Evolutionary conservation across 1,140 invertebrate species (phyloP).

Genomic region (Drosophila nikananu): DNA sequence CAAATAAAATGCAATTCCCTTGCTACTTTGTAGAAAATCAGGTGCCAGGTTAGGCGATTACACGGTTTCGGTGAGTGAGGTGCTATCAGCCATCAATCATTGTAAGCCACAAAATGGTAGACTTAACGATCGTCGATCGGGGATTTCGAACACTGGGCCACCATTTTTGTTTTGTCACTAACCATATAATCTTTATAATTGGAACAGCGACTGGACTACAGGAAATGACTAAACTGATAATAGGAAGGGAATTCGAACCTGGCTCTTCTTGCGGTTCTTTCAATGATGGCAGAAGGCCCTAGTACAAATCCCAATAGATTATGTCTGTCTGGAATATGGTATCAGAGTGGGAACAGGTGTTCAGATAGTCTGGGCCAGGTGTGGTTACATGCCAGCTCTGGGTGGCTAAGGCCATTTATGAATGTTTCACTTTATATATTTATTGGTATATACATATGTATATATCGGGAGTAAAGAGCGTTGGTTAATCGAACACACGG

Average conservation of each 20-base stretch:
- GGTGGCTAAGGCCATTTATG: constrained; percentile 56
- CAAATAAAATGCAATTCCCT: neutral
- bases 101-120: constrained; percentile 34
- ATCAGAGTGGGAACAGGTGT: constrained; percentile 60
- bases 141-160: constrained; percentile 11
- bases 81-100: constrained; percentile 58
- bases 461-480: constrained; percentile 13
- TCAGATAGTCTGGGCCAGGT: constrained; percentile 18
- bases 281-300: neutral
- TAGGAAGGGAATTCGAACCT: constrained; percentile 21
- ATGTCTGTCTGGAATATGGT: constrained; percentile 14
- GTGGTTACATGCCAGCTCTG: constrained; percentile 24
- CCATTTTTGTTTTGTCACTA: constrained; percentile 39
- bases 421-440: constrained; percentile 18
- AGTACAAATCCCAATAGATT: constrained; percentile 18
- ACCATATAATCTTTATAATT: constrained; percentile 52
- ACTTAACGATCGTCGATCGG: constrained; percentile 21
- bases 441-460: neutral
- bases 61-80: constrained; percentile 24
- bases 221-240: constrained; percentile 70
- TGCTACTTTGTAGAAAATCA: constrained; percentile 38
- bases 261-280: neutral
- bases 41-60: constrained; percentile 20
- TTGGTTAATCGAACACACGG: constrained; percentile 47
- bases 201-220: constrained; percentile 34